phyloP scores from a whole-genome alignment of 2,113 vertebrate species.

The Tachysurus fulvidraco region DNA sequence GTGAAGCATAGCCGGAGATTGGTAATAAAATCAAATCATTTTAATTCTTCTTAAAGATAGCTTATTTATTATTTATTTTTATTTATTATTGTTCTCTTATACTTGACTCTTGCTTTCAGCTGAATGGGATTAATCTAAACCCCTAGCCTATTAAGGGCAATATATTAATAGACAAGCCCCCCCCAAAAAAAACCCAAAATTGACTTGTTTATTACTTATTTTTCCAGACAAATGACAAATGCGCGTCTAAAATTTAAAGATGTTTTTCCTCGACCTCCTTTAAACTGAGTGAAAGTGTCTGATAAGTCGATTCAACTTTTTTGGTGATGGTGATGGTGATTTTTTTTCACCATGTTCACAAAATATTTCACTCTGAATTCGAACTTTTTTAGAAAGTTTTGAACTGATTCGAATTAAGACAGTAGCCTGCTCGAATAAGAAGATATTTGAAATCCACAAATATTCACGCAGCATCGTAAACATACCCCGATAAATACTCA shows the following conservation, averaged over 20 bases:
- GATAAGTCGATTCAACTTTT: no score
- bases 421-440: neutral
- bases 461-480: neutral
- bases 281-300: no score
- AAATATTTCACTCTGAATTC: neutral
- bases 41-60: neutral
- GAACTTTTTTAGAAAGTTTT: neutral
- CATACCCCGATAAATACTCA: neutral
- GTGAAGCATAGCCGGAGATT: neutral
- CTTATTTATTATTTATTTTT: neutral
- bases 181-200: no score
- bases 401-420: neutral
- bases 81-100: neutral
- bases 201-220: no score
- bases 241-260: no score
- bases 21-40: no score
- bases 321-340: no score
- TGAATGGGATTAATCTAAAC: neutral
- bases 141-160: no score
- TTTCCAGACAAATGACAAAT: no score
- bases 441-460: neutral
- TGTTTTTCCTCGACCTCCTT: no score
- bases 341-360: neutral
- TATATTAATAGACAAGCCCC: no score
- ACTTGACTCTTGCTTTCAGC: neutral